Base-by-base conservation (phyloP, 1,140 invertebrate genomes). In the Caenorhabditis briggsae region DNA sequence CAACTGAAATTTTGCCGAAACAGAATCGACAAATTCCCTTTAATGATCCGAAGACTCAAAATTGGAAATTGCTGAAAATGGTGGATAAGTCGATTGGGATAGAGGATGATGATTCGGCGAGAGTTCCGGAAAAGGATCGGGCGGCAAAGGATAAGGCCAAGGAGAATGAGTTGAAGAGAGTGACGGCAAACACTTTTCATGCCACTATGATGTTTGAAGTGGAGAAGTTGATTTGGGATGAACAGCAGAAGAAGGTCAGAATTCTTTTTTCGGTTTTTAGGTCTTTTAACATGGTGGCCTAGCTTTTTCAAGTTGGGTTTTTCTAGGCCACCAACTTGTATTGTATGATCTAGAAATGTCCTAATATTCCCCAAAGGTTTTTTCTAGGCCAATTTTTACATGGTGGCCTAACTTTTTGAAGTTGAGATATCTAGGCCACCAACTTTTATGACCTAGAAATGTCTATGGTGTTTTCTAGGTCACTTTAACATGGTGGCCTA, bases 121-220 rank as follows among this genome's bases (percentile, higher is more conserved):
- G 56, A 58, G 8, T 20, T 14, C 16, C 16, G 56, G 56, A 58
- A 58, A 16, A n/a, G 18, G 56, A 58, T 8, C 16, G 56, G 20
- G 56, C 16, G n/a, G 18, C 16, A 8, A 58, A 20, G 56, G 56
- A 58, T 16, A 58, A 58, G 20, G 56, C 56, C 5, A 74, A 74
- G 18, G 65, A 74, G 18, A 78, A 78, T n/a, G 70, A 78, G 14
- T 50, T 78, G 70, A 78, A 78, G n/a, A 50, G 70, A 25, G n/a
- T 78, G 7, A 46, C 18, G 43, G 46, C 70, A 9, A 78, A 78
- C 46, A 78, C 70, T 20, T 78, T 78, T 23, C 14, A 78, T 78
- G 46, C 18, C 2, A 78, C 70, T 0, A 48, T 78, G 0, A 78
- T 78, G 70, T 50, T 78, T 25, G 70, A 78, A 14, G 46, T 23